phyloP scores from a whole-genome alignment of 1,140 invertebrate genomes.

The Lordiphosa clarofinis region DNA sequence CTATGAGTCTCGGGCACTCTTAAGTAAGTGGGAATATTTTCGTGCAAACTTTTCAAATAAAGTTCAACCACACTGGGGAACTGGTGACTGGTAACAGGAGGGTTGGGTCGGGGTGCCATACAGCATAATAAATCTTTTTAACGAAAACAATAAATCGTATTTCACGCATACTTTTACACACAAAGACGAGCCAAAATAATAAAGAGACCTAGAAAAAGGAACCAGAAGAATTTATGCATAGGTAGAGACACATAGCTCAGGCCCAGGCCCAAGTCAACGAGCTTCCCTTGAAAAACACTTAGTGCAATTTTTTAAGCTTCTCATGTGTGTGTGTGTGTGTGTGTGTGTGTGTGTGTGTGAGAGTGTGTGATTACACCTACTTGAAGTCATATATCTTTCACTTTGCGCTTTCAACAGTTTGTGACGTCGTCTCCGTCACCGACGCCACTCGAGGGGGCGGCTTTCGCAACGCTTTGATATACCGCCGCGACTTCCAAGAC shows the following conservation, averaged over 20 bases:
- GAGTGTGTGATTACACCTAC: constrained; percentile 73
- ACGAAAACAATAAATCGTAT: constrained; percentile 77
- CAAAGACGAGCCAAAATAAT: constrained; percentile 31
- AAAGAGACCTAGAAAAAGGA: constrained; percentile 33
- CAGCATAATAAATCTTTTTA: constrained; percentile 72
- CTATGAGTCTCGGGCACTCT: no score
- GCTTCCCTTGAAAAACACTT: constrained; percentile 62
- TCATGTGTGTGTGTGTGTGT: constrained; percentile 28
- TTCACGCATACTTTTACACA: constrained; percentile 67
- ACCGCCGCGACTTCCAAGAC: constrained; percentile 58
- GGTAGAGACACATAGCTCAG: constrained; percentile 21
- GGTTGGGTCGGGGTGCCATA: constrained; percentile 18
- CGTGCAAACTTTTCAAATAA: constrained; percentile 67
- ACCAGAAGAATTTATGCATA: constrained; percentile 48
- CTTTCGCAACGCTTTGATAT: constrained; percentile 72
- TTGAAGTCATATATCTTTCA: constrained; percentile 78
- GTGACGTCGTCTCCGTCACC: constrained; percentile 48
- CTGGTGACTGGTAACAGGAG: constrained; percentile 4
- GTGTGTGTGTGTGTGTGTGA: constrained; percentile 16
- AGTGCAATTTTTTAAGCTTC: constrained; percentile 56
- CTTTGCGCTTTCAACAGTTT: constrained; percentile 77
- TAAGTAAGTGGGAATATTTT: constrained; percentile 33
- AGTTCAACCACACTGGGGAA: constrained; percentile 39
- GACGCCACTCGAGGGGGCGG: constrained; percentile 37
- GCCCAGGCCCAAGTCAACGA: constrained; percentile 41